Evolutionary conservation across 2,797 vertebrate species (phyloP).

Genomic region (Leptoclinus maculatus): DNA sequence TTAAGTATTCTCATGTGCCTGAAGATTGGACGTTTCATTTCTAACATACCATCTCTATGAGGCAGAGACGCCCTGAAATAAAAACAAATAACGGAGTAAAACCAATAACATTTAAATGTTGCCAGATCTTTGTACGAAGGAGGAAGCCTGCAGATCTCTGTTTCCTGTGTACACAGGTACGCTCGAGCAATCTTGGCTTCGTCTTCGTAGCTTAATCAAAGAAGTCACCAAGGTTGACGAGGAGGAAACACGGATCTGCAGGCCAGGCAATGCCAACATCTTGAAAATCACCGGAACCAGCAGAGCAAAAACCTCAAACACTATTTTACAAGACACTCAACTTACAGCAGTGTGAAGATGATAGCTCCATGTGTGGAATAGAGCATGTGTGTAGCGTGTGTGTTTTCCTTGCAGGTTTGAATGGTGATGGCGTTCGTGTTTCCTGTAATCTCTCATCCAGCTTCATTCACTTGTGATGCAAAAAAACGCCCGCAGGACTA

Average conservation of each 20-base stretch:
- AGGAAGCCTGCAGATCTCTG: conserved; percentile 12
- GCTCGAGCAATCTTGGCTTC: conserved; percentile 26
- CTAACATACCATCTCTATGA: background rate
- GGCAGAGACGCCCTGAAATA: background rate
- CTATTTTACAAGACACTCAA: background rate
- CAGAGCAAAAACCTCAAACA: background rate
- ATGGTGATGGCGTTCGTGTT: background rate
- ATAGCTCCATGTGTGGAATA: background rate
- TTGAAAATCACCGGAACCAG: background rate
- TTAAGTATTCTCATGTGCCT: background rate
- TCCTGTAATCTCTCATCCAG: background rate
- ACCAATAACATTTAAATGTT: background rate
- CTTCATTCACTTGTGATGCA: background rate
- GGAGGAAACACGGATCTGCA: conserved; percentile 70
- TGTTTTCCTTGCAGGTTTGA: conserved; percentile 19
- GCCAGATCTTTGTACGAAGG: background rate
- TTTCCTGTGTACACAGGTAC: background rate
- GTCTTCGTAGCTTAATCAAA: conserved; percentile 58
- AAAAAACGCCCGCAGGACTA: conserved; percentile 26
- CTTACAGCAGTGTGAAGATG: background rate
- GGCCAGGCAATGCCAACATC: background rate
- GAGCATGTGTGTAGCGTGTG: background rate
- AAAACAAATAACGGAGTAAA: background rate
- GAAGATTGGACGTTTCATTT: background rate
- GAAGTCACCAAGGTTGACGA: conserved; percentile 39